Conservation (phyloP, 2,797 vertebrate species). For the Yasuhikotakia modesta region DNA sequence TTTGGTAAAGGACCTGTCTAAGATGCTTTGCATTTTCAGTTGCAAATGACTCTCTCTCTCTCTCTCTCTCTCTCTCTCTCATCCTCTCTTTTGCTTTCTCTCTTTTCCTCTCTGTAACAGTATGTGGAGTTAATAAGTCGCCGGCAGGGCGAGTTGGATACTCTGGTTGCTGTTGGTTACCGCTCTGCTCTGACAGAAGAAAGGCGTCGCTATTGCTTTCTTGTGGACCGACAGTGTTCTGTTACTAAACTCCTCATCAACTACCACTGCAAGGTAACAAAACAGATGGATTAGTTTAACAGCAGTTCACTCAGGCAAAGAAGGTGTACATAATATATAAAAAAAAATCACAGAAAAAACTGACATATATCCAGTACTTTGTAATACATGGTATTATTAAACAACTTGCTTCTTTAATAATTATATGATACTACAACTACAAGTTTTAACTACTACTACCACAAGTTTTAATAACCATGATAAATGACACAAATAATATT, state of each 20-base stretch:
- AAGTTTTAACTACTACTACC: no score
- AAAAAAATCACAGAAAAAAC: no score
- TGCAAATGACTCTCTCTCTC: neutral
- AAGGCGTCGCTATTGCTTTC: conserved; percentile 84
- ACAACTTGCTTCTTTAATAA: no score
- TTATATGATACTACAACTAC: no score
- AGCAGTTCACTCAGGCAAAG: neutral
- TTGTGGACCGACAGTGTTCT: conserved; percentile 86
- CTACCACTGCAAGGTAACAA: conserved; percentile 83
- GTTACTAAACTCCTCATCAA: conserved; percentile 85
- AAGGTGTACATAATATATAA: no score
- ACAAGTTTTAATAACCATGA: no score
- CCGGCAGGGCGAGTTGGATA: conserved; percentile 82
- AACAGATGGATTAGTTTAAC: neutral
- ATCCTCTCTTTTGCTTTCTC: no score
- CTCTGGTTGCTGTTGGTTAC: conserved; percentile 83
- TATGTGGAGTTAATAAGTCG: conserved; percentile 87
- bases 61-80: neutral
- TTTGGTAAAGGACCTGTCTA: no score
- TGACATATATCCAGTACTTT: no score
- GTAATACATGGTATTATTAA: no score
- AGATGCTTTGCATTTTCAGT: no score
- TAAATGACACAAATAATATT: no score
- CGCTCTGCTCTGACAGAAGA: conserved; percentile 85
- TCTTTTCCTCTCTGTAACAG: conserved; percentile 59